A percentile compares a stretch with the other conserved stretches of the same genome.
phyloP scores from a whole-genome alignment of 2,888 invertebrate species.

The Ischnura elegans region DNA sequence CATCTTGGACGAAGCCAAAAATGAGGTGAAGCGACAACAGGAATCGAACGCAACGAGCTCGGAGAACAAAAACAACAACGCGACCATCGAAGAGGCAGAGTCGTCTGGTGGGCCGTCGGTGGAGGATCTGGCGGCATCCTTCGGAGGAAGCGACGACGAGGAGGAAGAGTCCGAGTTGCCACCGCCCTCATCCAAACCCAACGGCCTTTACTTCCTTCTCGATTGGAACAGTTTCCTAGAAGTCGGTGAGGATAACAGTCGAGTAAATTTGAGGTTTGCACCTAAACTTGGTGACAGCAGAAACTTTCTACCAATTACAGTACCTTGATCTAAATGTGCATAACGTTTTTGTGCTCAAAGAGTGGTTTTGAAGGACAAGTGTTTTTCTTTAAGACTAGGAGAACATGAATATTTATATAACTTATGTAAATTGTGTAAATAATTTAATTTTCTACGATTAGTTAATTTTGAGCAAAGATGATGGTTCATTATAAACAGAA shows the following conservation, averaged over 20 bases:
- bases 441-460: not conserved
- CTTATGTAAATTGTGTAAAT: slow-evolving; percentile 14
- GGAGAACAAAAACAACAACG: slow-evolving; percentile 67
- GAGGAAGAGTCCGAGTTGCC: slow-evolving; percentile 76
- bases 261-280: slow-evolving; percentile 87
- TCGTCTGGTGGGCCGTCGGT: slow-evolving; percentile 78
- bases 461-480: not conserved
- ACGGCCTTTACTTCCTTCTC: slow-evolving; percentile 90
- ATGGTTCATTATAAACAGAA: not conserved
- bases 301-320: slow-evolving; percentile 86
- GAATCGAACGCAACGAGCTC: slow-evolving; percentile 68
- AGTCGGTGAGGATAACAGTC: slow-evolving; percentile 86
- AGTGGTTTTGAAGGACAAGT: not conserved
- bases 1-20: slow-evolving; percentile 78
- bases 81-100: slow-evolving; percentile 65
- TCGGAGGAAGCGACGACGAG: slow-evolving; percentile 83
- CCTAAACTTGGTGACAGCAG: slow-evolving; percentile 90
- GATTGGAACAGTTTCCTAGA: slow-evolving; percentile 94
- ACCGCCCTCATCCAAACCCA: slow-evolving; percentile 82
- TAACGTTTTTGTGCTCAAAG: not conserved
- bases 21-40: slow-evolving; percentile 80
- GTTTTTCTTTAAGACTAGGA: not conserved
- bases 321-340: slow-evolving; percentile 80
- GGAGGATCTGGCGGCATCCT: slow-evolving; percentile 87
- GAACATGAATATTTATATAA: slow-evolving; percentile 44